Conservation (phyloP, 2,888 invertebrate genomes). For the Leistus spinibarbis region DNA sequence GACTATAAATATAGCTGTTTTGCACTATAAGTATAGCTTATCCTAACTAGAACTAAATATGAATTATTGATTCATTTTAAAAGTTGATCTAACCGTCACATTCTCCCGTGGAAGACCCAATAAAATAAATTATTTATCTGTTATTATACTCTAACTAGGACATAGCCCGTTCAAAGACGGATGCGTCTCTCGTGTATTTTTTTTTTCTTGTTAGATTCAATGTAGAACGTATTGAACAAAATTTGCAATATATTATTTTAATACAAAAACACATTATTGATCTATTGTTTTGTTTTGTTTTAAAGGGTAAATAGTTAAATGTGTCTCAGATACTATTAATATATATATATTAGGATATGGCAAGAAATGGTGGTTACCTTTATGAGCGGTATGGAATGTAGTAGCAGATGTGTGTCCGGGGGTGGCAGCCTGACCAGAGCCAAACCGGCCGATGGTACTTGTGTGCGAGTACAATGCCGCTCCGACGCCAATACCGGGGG, state of each 20-base stretch:
- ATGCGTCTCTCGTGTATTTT: too few relatives aligned
- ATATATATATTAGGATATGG: background rate
- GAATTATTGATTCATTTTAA: background rate
- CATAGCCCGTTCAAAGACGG: too few relatives aligned
- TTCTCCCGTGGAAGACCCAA: background rate
- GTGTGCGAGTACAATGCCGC: constrained; percentile 57
- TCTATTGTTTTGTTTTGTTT: too few relatives aligned
- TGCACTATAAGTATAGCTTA: background rate
- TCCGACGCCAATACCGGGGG: constrained; percentile 57
- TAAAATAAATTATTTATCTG: background rate
- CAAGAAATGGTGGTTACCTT: constrained; percentile 51
- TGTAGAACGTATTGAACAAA: too few relatives aligned
- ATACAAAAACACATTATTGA: too few relatives aligned
- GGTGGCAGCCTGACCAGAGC: constrained; percentile 6
- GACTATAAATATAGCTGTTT: background rate
- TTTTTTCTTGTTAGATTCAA: too few relatives aligned
- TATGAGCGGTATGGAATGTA: constrained; percentile 56
- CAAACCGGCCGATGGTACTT: constrained; percentile 48
- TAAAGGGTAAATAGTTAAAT: too few relatives aligned
- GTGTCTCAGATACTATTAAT: too few relatives aligned
- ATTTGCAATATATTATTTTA: too few relatives aligned
- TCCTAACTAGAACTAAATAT: background rate
- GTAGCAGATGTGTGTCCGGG: constrained; percentile 47
- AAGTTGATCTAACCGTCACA: background rate
- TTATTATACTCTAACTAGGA: background rate